Base-by-base conservation (phyloP, 1,140 invertebrate species). In the Kradibia gibbosae region DNA sequence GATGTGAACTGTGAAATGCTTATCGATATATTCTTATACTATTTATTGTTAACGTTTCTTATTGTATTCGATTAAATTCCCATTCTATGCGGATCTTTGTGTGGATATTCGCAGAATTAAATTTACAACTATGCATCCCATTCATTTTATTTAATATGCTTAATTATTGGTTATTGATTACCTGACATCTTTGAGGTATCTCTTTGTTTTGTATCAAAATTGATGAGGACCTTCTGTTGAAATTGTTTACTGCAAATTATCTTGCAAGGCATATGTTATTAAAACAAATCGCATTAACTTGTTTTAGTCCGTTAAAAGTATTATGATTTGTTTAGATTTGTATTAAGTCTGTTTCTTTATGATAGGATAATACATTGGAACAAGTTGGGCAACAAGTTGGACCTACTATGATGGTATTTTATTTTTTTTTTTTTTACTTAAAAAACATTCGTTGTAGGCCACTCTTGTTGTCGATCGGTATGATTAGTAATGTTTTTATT, bases 371-470 rank as follows among this genome's bases (percentile, higher is more conserved):
- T 55, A 60, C 13, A 62, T 76, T 81, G 80, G 80, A 81, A 76
- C 73, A 81, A 60, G 20, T 81, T 15, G 77, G 80, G 42, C 71
- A 74, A 45, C 80, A 75, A 81, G 79, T 81, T 31, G 73, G 65
- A 39, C 34, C 80, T 22, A 82, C 57, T 62, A 78, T 82, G 67
- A 82, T 82, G 80, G 80, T 82, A 72, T 28, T 5, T 36, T 36
- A 31, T 50, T 53, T 80, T 48, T n/a, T 55, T 25, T 42, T 42
- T 45, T 62, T 34, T 60, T 60, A 20, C 22, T 39, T 39, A 75
- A 42, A 10, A 65, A n/a, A 22, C 20, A 65, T 62, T 39, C 31
- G 0, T 11, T 55, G 10, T 15, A 45, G 5, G 22, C 50, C 22
- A 17, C 22, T 53, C 5, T 53, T 53, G 22, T 22, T 7, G 15